Evolutionary conservation across 2,113 vertebrate genomes (phyloP).

Genomic region (Pygoscelis antarcticus): DNA sequence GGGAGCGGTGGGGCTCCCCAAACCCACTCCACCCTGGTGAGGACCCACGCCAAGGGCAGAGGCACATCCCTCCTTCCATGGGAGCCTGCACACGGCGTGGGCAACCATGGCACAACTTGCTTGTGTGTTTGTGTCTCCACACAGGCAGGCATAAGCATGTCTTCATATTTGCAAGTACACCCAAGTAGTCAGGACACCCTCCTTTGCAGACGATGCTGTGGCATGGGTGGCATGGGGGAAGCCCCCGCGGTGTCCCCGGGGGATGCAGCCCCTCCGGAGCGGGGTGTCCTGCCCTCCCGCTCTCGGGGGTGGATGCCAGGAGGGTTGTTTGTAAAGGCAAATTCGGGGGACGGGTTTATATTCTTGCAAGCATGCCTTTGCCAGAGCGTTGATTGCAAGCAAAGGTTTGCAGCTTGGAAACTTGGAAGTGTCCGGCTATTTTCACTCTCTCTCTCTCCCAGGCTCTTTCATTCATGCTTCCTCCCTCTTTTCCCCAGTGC

Average conservation of each 20-base stretch:
- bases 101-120: rapidly evolving
- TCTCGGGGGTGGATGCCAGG: background rate
- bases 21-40: too few relatives aligned
- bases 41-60: background rate
- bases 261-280: rapidly evolving
- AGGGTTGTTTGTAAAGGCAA: background rate
- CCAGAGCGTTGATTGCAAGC: background rate
- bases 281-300: background rate
- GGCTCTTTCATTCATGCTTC: conserved; percentile 31
- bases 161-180: too few relatives aligned
- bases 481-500: conserved; percentile 14
- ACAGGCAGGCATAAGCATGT: too few relatives aligned
- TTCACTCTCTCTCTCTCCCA: conserved; percentile 3
- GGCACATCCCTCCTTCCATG: background rate
- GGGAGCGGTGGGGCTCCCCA: background rate
- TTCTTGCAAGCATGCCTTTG: background rate
- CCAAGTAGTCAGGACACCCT: rapidly evolving
- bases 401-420: conserved; percentile 46
- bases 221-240: rapidly evolving
- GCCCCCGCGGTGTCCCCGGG: rapidly evolving
- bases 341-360: background rate
- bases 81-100: rapidly evolving
- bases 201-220: rapidly evolving
- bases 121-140: background rate
- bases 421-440: conserved; percentile 29